Base-by-base conservation (phyloP, 2,888 invertebrate species). In the Ornithoptera alexandrae region DNA sequence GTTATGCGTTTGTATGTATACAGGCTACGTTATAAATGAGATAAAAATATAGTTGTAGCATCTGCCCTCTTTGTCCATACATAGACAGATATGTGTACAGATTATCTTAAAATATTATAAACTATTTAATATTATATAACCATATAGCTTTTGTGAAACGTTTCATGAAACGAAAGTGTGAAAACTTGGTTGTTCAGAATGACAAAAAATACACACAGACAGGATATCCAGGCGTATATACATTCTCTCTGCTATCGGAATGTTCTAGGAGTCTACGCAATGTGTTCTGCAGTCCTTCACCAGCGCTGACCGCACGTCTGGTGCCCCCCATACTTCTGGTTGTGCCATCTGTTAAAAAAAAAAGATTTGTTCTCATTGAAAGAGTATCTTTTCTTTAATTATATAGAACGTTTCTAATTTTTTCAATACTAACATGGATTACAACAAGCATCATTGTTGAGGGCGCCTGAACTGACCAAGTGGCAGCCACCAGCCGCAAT, bases 261-360 rank as follows among this genome's bases (percentile, higher is more conserved):
- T 94, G 94, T 79, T 96, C 96, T 18, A 97, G 90, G 71, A 97
- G 90, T 76, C 96, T 94, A 22, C 97, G 93, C 75, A 97, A 88
- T 74, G 96, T 97, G 76, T 95, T 96, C 88, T 97, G 97, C 65
- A 97, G 90, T 72, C 90, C 88, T 84, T 94, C 93, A 79, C 93
- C 81, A 84, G 95, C 83, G 93, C 93, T 85, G 81, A 88, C 83
- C 73, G 93, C 86, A 76, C 92, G 84, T 5, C 90, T 81, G 0
- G 83, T 75, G 24, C 83, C 80, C 1, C 83, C 84, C 68, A 84
- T 78, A 22, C 84, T 84, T 3, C 89, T 78, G 0, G 87, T 87
- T 0, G 91, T 90, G 0, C 81, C 92, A 66, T 92, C 92, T 92
- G 78, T 0, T 74, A 74, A 1, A 12, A 46, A 15, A 46, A 7